Percentiles rank a stretch among this genome's conserved stretches.
Conservation (phyloP, 1,140 invertebrate species). For the Pseudomyrmex flavicornis region DNA sequence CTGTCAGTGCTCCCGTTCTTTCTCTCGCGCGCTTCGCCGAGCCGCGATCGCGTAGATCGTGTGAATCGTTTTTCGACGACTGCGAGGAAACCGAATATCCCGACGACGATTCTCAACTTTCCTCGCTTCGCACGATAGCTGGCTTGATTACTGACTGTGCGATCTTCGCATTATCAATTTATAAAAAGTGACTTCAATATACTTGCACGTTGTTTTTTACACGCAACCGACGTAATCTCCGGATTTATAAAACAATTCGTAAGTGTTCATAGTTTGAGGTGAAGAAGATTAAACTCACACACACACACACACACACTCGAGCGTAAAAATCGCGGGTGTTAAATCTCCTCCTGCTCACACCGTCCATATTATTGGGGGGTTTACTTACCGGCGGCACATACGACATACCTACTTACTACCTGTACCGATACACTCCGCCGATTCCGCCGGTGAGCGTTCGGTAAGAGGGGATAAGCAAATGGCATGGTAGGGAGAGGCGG, state of each 20-base stretch:
- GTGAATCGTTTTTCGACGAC: constrained; percentile 44
- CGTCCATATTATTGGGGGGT: constrained; percentile 33
- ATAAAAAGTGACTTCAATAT: not conserved
- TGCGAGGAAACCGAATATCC: not conserved
- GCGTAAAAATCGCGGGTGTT: constrained; percentile 3
- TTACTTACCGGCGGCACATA: constrained; percentile 58
- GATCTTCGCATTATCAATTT: not conserved
- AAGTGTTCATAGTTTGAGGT: not conserved
- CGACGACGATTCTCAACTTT: constrained; percentile 46
- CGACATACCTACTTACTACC: constrained; percentile 62
- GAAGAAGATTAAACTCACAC: not conserved
- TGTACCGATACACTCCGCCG: constrained; percentile 53
- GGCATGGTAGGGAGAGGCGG: constrained; percentile 58
- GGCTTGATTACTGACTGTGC: not conserved
- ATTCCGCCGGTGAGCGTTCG: not conserved
- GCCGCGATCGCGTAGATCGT: constrained; percentile 33
- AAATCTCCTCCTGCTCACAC: not conserved
- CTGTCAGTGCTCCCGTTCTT: constrained; percentile 50
- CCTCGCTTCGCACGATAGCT: not conserved
- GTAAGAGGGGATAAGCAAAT: constrained; percentile 23
- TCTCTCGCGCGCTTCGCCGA: constrained; percentile 9
- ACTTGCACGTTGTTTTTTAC: not conserved
- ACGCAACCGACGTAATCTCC: not conserved
- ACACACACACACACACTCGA: too few relatives aligned
- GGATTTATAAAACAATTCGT: not conserved